Evolutionary conservation across 2,113 vertebrate species (phyloP).

Genomic region (Thymallus thymallus): DNA sequence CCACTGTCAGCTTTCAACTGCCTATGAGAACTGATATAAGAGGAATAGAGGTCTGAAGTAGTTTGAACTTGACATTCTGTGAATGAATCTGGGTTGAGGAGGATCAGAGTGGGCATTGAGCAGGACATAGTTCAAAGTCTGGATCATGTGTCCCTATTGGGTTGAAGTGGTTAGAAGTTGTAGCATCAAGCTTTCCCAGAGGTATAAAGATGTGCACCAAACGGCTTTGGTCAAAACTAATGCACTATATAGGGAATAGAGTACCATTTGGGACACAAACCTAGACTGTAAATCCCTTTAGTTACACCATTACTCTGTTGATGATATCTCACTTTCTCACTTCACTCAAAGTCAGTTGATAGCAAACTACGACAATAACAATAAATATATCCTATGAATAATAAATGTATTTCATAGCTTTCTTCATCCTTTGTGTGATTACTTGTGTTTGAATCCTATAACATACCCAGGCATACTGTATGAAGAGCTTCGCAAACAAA

Average conservation of each 20-base stretch:
- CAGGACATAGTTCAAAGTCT: background rate
- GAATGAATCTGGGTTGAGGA: background rate
- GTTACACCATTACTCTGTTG: background rate
- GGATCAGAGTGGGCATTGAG: background rate
- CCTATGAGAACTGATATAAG: background rate
- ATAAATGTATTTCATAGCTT: conserved; percentile 31
- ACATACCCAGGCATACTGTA: conserved; percentile 23
- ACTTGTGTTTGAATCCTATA: background rate
- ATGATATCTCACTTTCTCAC: conserved; percentile 4
- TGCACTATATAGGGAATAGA: no score
- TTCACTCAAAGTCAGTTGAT: conserved; percentile 34
- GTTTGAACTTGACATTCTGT: background rate
- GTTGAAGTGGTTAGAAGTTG: background rate
- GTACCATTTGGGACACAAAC: no score
- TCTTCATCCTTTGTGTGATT: conserved; percentile 42
- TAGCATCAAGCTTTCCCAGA: no score
- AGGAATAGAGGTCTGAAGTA: background rate
- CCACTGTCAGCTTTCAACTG: background rate
- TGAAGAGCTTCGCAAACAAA: conserved; percentile 44
- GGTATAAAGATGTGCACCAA: no score
- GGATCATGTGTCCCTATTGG: background rate
- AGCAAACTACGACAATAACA: conserved; percentile 52
- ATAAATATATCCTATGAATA: conserved; percentile 48
- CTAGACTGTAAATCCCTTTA: no score
- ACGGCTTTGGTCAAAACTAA: no score